A percentile compares a stretch with the other conserved stretches of the same genome.
Evolutionary conservation across 2,113 vertebrate species (phyloP).

Genomic region (human (Homo sapiens)): GRCh38 chr2:75117001-75117500

Average conservation of each 20-base stretch:
- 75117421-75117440: not conserved
- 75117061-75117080: constrained; percentile 34
- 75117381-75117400: constrained; percentile 10
- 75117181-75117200: not conserved
- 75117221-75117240: constrained; percentile 28
- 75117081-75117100: not conserved
- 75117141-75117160: no score
- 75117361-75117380: constrained; percentile 28
- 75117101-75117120: not conserved
- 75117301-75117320: not conserved
- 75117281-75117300: not conserved
- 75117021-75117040: not conserved
- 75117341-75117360: constrained; percentile 12
- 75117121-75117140: not conserved
- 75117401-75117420: not conserved
- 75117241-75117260: not conserved
- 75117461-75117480: not conserved
- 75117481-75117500: not conserved
- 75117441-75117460: not conserved
- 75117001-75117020: not conserved
- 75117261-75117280: not conserved
- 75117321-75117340: constrained; percentile 12
- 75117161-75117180: not conserved
- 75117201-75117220: not conserved
- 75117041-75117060: not conserved